Base-by-base conservation (phyloP, 2,113 vertebrate species). In the Muntiacus reevesi region DNA sequence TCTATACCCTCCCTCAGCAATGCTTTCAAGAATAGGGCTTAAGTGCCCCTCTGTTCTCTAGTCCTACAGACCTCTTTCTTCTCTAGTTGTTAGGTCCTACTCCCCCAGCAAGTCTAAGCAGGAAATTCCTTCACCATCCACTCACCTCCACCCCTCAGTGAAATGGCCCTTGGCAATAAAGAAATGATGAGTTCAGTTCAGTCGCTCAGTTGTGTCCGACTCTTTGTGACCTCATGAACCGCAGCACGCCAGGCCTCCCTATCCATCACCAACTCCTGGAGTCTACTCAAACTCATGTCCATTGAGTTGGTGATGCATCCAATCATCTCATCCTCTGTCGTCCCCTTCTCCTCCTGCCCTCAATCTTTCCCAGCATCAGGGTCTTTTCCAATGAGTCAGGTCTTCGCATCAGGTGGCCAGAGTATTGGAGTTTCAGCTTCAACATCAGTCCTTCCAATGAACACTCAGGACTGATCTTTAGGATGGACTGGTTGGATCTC, bases 161-260 rank as follows among this genome's bases (percentile, higher is more conserved):
- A 87, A 92, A 91, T 9, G 36, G 28, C 50, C 43, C 8, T 47
- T 86, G 30, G 25, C 91, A 96, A 67, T 95, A 98, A 97, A 40
- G 36, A 74, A 74, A 40, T 40, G 36, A 25, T 40, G 5, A 74
- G 36, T 74, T 74, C 19, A 74, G 10, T 74, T 74, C 10, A 23
- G 67, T 74, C 4, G 2, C 67, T 74, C 36, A 74, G 67, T 74
- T 11, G 6, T 25, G 10, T 74, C 19, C 5, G 6, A 25, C 67
- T 74, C 21, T 40, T 40, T 40, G 67, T 3, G 5, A 74, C 11
- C 67, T 10, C 21, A 0, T 74, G 36, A 74, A 74, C 67, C 10
- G 1, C 5, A 74, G 67, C 36, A 40, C 0, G 2, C 21, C 36
- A 74, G n/a, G 10, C 67, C 36, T 74, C 67, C 36, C 5, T 74